Conservation (phyloP, 2,113 vertebrate genomes). For the Chionis minor region DNA sequence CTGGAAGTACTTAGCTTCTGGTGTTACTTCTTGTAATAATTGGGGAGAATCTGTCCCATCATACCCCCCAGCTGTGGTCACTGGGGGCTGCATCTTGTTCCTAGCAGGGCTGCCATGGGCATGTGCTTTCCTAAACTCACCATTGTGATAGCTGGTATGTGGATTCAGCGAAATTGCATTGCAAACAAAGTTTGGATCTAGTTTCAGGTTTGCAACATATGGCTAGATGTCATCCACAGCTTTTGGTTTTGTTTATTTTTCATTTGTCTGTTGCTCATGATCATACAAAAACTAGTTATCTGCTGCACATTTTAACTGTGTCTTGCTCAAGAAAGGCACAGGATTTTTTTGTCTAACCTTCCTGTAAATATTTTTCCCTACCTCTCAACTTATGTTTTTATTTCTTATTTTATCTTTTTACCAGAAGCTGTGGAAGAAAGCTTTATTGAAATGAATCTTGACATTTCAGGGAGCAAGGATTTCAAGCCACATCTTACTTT, state of each 20-base stretch:
- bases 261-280: neutral
- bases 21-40: neutral
- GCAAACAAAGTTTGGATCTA: neutral
- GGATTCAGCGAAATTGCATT: neutral
- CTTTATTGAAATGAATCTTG: conserved; percentile 36
- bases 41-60: neutral
- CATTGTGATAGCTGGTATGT: neutral
- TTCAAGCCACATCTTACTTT: conserved; percentile 73
- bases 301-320: neutral
- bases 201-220: neutral
- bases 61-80: neutral
- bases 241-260: neutral
- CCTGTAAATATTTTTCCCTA: neutral
- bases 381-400: neutral
- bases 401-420: neutral
- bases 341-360: neutral
- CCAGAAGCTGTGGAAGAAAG: conserved; percentile 49
- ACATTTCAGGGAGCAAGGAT: conserved; percentile 52
- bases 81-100: neutral
- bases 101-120: neutral
- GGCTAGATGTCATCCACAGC: neutral
- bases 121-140: neutral
- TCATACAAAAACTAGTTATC: neutral
- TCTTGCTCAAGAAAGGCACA: neutral
- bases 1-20: neutral